Evolutionary conservation across 2,888 invertebrate species (phyloP), one percentile per base, ranked within the genome.

Genomic region (Luffia ferchaultella): DNA sequence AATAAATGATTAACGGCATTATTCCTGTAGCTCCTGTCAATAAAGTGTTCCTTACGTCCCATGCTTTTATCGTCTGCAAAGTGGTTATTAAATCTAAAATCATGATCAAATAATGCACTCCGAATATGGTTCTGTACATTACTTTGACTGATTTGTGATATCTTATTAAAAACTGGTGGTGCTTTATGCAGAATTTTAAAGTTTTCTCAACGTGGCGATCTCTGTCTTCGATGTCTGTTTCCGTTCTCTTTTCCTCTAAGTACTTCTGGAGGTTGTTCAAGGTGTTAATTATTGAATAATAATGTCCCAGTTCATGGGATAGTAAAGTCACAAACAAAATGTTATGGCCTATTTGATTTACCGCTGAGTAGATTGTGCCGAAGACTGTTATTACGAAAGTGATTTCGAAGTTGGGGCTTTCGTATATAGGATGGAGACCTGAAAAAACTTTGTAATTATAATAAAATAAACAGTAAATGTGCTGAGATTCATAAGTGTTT

Each of bases 331-430:
- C 60, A 52, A 73, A 73, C 1, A 74, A 62, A 1, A 71, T 62
- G 20, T 71, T 73, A 61, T 72, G 73, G 18, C 72, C 73, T 0
- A 71, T 73, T 54, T 73, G 73, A 58, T 72, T 74, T 54, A 72
- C 57, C 7, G 64, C 73, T 0, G 73, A 74, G 55, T 73, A 74
- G 1, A 57, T 57, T 2, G 71, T 68, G 1, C 59, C 70, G 15
- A 65, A 54, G 20, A 57, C 57, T 12, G 69, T 73, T 20, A 73
- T 48, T 1, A 53, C 54, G 52, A 68, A 73, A 9, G 67, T 62
- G 50, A 62, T 60, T 60, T 73, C 68, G 57, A 61, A 74, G 53
- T 62, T 66, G 3, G 73, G 73, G 2, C 64, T 65, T 54, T 69
- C 65, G 53, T 72, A 70, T 58, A 70, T 69, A 19, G 65, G 63